Evolutionary conservation across 2,113 vertebrate species (phyloP).

Genomic region (Enhydra lutris): DNA sequence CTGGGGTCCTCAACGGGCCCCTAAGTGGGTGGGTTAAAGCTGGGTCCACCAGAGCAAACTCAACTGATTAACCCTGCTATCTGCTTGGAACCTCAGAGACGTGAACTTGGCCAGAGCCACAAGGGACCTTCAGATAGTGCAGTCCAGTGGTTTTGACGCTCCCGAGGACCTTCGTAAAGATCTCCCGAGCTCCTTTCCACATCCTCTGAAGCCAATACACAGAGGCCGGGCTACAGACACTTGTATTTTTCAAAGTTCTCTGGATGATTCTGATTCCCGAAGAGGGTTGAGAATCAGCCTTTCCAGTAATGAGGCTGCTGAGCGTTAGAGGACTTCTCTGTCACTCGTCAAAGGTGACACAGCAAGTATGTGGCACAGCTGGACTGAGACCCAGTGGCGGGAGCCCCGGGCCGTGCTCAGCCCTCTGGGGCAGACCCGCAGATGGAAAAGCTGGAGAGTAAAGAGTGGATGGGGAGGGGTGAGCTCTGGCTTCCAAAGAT

Average conservation of each 20-base stretch:
- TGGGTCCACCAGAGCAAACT: neutral
- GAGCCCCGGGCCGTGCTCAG: accelerated
- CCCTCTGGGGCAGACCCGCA: accelerated
- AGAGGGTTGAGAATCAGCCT: neutral
- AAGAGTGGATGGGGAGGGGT: neutral
- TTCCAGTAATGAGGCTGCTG: neutral
- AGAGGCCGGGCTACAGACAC: neutral
- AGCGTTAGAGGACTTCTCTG: neutral
- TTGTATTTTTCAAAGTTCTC: neutral
- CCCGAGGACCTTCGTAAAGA: neutral
- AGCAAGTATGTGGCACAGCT: neutral
- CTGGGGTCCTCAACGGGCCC: neutral
- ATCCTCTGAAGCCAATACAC: neutral
- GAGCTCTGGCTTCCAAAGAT: neutral
- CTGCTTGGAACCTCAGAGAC: neutral
- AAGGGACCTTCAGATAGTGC: neutral
- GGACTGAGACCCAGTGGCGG: neutral
- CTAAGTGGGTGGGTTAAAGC: neutral
- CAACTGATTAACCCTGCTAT: neutral
- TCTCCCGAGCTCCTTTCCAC: neutral
- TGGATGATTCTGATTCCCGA: neutral
- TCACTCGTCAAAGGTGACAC: neutral
- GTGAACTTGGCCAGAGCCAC: neutral
- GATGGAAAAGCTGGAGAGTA: neutral
- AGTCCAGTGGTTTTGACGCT: neutral